These are phyloP conservation scores for Timema podura DNA, from an alignment of 2,888 invertebrate species.

Conservation along the genomic window DNA sequence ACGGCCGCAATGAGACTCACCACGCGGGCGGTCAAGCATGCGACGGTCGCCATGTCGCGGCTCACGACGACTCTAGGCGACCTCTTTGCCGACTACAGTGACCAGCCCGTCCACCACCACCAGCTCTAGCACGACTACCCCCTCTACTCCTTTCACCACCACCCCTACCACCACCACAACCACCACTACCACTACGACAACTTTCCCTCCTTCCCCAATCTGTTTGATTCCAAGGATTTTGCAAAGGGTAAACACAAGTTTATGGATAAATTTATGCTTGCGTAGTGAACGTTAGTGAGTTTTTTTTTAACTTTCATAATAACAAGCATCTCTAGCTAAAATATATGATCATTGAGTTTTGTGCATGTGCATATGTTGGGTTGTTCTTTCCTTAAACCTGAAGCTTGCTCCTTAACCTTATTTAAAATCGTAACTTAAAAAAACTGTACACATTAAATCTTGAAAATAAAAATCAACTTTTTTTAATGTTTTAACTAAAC, in stretches of 20 bases:
- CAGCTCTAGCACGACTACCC: conserved; percentile 46
- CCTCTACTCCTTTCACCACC: conserved; percentile 50
- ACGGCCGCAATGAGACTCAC: conserved; percentile 51
- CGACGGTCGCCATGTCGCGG: conserved; percentile 44
- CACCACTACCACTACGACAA: conserved; percentile 47
- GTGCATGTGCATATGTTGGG: conserved; percentile 11
- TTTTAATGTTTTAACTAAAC: no score
- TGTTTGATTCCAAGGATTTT: conserved; percentile 25
- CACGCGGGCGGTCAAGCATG: conserved; percentile 52
- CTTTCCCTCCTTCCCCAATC: conserved; percentile 41
- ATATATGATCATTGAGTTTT: background rate
- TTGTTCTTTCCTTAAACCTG: background rate
- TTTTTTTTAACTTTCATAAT: no score
- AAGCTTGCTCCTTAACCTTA: background rate
- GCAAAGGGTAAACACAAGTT: conserved; percentile 21
- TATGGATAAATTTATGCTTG: no score
- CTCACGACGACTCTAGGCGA: conserved; percentile 34
- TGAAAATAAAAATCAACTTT: no score
- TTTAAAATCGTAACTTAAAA: no score
- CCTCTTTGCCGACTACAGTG: conserved; percentile 43
- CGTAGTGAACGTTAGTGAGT: no score
- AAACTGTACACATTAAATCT: no score
- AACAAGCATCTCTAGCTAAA: background rate
- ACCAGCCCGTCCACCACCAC: conserved; percentile 44
- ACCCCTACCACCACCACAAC: conserved; percentile 46